Evolutionary conservation across 2,888 invertebrate genomes (phyloP).

Genomic region (Netelia virgata): DNA sequence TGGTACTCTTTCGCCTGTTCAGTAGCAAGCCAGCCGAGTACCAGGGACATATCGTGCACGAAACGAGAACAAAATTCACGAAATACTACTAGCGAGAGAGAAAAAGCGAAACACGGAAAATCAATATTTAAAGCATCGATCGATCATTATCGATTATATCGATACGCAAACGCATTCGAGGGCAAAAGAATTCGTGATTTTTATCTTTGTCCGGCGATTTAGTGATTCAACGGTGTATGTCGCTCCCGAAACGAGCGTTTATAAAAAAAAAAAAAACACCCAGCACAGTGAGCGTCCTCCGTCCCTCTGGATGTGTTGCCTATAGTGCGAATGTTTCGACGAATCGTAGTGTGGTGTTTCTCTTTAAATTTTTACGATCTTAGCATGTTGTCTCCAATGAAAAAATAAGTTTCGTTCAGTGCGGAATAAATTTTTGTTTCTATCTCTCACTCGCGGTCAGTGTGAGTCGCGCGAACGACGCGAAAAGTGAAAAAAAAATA

Average conservation of each 20-base stretch:
- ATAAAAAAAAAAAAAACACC: background rate
- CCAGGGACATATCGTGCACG: background rate
- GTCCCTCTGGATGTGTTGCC: background rate
- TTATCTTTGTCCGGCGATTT: background rate
- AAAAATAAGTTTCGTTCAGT: background rate
- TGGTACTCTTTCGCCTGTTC: slow-evolving; percentile 73
- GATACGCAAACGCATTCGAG: background rate
- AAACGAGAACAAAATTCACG: background rate
- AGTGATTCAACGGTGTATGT: background rate
- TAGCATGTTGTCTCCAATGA: no score
- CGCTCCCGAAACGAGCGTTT: background rate
- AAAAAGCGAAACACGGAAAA: background rate
- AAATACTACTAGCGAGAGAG: background rate
- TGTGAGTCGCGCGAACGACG: background rate
- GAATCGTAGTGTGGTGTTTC: background rate
- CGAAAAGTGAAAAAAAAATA: slow-evolving; percentile 6
- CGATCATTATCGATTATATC: no score
- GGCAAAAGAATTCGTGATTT: background rate
- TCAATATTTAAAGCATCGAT: background rate
- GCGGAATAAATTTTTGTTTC: background rate
- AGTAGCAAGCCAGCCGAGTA: slow-evolving; percentile 69
- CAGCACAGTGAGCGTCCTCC: background rate
- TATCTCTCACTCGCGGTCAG: background rate
- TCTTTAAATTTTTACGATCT: background rate
- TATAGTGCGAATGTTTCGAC: background rate